Evolutionary conservation across 2,113 vertebrate species (phyloP), one percentile per base, ranked within the genome.

Genomic region (Phoxinus phoxinus): DNA sequence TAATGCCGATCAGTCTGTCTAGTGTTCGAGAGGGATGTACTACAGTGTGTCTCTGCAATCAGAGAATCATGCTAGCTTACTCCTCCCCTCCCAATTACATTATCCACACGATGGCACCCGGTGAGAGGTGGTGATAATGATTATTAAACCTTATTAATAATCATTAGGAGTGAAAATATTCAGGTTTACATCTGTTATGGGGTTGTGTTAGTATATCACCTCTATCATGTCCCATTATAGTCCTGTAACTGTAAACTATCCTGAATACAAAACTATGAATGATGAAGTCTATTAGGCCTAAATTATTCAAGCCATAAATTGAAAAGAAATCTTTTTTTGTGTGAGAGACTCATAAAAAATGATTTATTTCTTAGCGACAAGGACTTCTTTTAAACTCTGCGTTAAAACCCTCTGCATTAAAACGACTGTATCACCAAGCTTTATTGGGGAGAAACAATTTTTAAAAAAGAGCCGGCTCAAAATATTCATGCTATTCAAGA

Each of bases 401-500:
- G 69, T 81, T 81, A 46, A 44, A 37, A 27, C 37, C 37, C 15
- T 80, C 41, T 10, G 41, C 0, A 41, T 41, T 41, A 41, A 41
- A 41, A 41, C 48, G 12, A 81, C 19, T 51, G 44, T 48, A 51
- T 51, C 19, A 17, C 59, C 19, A 6, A 23, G 44, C 27, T 51
- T 32, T 69, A 81, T 67, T 67, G 32, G 30, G 23, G 30, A 51
- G 11, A 69, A 65, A 81, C 51, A 15, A 80, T 37, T 37, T 37
- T 61, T 51, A 51, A 75, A 51, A 32, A 48, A 67, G 41, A 11
- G 58, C 37, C 1, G 1, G 58, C 78, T 63, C 23, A 4, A 80
- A 63, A 63, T 80, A 80, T 80, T 80, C 58, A 80, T 25, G 78
- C 78, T 46, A 46, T 80, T 74, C 71, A 63, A 63, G 25, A 17